A percentile compares a stretch with the other conserved stretches of the same genome.
Conservation (phyloP, 1,140 invertebrate genomes). For the Drosophila teissieri region DNA sequence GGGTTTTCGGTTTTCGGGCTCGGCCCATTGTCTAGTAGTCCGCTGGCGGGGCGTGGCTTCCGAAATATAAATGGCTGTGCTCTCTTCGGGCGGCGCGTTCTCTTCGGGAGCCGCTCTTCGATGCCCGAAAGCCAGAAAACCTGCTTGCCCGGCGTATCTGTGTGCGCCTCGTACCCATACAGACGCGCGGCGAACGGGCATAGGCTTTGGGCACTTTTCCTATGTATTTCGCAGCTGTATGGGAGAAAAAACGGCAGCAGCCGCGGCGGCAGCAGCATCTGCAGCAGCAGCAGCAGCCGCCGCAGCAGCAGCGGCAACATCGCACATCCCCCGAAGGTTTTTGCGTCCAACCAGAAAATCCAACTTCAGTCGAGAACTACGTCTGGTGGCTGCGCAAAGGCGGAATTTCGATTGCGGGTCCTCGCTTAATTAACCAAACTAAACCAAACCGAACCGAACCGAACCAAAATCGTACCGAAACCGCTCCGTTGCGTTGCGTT, state of each 20-base stretch:
- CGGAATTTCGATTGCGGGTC: conserved; percentile 82
- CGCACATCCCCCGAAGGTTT: conserved; percentile 83
- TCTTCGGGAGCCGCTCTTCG: conserved; percentile 31
- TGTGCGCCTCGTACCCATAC: conserved; percentile 38
- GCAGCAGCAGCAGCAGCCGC: conserved; percentile 45
- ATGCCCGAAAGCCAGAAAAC: conserved; percentile 45
- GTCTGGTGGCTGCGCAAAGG: conserved; percentile 84
- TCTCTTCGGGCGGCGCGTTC: conserved; percentile 12
- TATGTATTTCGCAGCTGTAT: conserved; percentile 36
- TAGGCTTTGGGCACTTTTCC: conserved; percentile 52
- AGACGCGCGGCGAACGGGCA: conserved; percentile 38
- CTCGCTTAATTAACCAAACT: conserved; percentile 64
- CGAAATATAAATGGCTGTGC: conserved; percentile 82
- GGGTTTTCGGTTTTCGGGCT: conserved; percentile 35
- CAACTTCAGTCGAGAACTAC: conserved; percentile 84
- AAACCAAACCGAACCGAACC: conserved; percentile 17
- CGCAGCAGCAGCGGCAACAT: conserved; percentile 60
- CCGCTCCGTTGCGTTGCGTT: conserved; percentile 1
- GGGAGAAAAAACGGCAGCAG: conserved; percentile 38
- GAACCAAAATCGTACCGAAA: conserved; percentile 14
- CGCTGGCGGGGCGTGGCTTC: conserved; percentile 80
- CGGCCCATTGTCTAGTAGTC: conserved; percentile 80
- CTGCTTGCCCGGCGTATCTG: conserved; percentile 40
- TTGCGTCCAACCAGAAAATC: conserved; percentile 84
- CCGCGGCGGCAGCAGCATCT: conserved; percentile 50